Conservation (phyloP, 2,113 vertebrate genomes). For the Benitochromis conjunctus region DNA sequence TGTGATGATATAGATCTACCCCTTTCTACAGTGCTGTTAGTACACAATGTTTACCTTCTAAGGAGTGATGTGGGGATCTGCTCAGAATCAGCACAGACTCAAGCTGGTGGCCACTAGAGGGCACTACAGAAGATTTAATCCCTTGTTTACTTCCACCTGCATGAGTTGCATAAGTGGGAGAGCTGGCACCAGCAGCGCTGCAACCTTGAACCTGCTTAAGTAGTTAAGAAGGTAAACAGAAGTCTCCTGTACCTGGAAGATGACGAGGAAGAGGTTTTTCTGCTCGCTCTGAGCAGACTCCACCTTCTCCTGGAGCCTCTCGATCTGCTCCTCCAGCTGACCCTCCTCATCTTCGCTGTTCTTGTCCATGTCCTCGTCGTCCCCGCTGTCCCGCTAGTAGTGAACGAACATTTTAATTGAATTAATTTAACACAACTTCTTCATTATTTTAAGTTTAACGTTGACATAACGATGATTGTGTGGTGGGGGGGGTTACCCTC, state of each 20-base stretch:
- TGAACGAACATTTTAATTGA: neutral
- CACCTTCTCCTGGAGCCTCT: constrained; percentile 92
- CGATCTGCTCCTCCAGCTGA: constrained; percentile 93
- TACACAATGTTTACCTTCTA: neutral
- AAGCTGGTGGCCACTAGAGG: neutral
- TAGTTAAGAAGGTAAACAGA: neutral
- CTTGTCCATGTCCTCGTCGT: constrained; percentile 87
- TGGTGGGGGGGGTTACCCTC: constrained; percentile 41
- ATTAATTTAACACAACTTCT: neutral
- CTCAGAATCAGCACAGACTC: neutral
- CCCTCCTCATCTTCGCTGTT: constrained; percentile 91
- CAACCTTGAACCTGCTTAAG: neutral
- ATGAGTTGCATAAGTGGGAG: neutral
- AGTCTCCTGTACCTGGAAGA: constrained; percentile 84
- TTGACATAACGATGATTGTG: neutral
- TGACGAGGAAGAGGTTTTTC: constrained; percentile 98
- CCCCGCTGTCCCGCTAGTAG: constrained; percentile 83
- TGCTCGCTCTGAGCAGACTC: constrained; percentile 98
- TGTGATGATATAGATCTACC: neutral
- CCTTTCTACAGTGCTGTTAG: neutral
- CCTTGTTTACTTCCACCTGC: neutral
- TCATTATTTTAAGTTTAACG: neutral
- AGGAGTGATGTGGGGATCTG: neutral
- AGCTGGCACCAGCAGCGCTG: neutral
- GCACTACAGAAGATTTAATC: neutral